phyloP scores from a whole-genome alignment of 2,888 invertebrate genomes.

The Erebia aethiops region DNA sequence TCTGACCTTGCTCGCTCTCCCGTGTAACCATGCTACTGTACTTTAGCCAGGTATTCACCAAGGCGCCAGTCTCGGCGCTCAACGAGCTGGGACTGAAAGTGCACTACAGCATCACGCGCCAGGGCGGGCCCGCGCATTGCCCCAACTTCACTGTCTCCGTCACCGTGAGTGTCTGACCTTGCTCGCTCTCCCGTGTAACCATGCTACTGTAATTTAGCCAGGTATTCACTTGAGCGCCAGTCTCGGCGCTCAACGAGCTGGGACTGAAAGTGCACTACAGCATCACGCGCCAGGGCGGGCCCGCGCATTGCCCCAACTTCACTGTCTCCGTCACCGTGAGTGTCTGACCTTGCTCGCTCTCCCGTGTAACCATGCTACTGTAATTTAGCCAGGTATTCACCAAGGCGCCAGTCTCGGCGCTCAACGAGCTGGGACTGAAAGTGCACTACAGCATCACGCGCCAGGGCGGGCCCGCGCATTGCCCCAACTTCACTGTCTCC shows the following conservation, averaged over 20 bases:
- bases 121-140: background rate
- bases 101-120: background rate
- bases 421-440: slow-evolving; percentile 1
- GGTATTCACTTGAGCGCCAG: slow-evolving; percentile 45
- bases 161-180: background rate
- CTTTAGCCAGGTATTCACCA: slow-evolving; percentile 49
- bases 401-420: background rate
- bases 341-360: background rate
- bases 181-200: background rate
- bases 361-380: background rate
- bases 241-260: background rate
- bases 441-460: background rate
- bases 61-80: background rate
- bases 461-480: background rate
- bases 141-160: background rate
- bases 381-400: slow-evolving; percentile 49
- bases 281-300: slow-evolving; percentile 2
- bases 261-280: background rate
- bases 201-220: slow-evolving; percentile 36
- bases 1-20: background rate
- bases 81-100: background rate
- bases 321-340: background rate
- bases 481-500: background rate
- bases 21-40: background rate
- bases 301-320: background rate